Base-by-base conservation (phyloP, 2,888 invertebrate species). In the Amiota mariae region DNA sequence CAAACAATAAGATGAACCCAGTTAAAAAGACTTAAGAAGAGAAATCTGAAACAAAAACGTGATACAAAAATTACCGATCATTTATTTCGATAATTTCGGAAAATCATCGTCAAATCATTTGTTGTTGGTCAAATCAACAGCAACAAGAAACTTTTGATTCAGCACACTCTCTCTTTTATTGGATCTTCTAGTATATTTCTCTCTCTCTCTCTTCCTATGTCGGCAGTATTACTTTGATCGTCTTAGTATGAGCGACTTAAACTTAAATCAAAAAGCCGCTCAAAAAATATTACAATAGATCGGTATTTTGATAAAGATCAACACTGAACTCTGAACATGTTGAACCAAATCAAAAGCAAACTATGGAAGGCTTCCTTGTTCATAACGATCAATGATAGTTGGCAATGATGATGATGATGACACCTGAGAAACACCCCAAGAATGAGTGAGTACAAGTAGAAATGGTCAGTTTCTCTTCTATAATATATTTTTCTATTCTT, bases 51-150 rank as follows among this genome's bases (percentile, higher is more conserved):
- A 54, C 36, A 51, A 76, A 77, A 78, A 79, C 75, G 76, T 77
- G 79, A 75, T 76, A 79, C 76, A 76, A 82, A 83, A 85, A 85
- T 87, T 82, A 87, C 81, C 73, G 82, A 87, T 87, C 88, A 88
- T 88, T 87, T 88, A 87, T 86, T 86, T 85, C 36, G 84, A 86
- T 87, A 79, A 86, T 87, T 87, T 88, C 81, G 79, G 72, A 88
- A 86, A 87, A 86, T 88, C 88, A 88, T 87, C 84, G 85, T 85
- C 87, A 86, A 86, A 88, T 88, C 88, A 87, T 88, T 88, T 88
- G 87, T 87, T 82, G 86, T 87, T 82, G 86, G 79, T 81, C 83
- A 84, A 84, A 83, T 84, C 87, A 84, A 82, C 81, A 36, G 36
- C 36, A 36, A 36, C 36, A 36, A 36, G 36, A 82, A 79, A 79